Percentiles rank a stretch among this genome's conserved stretches.
phyloP scores from a whole-genome alignment of 2,113 vertebrate species.

The Pangasianodon hypophthalmus region DNA sequence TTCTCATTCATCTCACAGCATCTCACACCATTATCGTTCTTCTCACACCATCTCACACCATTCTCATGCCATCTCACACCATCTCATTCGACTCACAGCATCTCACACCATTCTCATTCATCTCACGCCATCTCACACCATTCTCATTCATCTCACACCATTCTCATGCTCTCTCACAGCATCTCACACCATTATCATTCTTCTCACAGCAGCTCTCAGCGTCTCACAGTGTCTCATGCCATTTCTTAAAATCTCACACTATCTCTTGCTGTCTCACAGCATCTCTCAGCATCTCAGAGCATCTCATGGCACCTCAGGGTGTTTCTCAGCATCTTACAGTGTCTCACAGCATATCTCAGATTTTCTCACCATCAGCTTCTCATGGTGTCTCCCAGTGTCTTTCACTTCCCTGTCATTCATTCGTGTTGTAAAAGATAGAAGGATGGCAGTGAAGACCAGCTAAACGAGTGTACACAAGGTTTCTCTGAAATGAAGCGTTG shows the following conservation, averaged over 20 bases:
- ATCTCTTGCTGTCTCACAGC: background rate
- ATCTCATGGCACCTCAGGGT: background rate
- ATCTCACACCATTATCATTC: background rate
- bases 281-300: background rate
- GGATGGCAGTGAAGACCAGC: background rate
- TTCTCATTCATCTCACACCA: too few relatives aligned
- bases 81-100: too few relatives aligned
- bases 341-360: background rate
- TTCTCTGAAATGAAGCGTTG: background rate
- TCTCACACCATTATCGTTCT: background rate
- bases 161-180: background rate
- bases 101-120: too few relatives aligned
- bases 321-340: background rate
- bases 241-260: background rate
- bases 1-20: background rate
- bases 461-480: background rate
- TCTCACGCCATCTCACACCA: background rate
- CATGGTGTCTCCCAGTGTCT: background rate
- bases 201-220: background rate
- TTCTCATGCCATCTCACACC: background rate
- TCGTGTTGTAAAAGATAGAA: background rate
- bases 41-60: background rate
- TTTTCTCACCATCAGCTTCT: background rate
- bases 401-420: background rate
- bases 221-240: background rate